phyloP scores from a whole-genome alignment of 2,888 invertebrate genomes.

The Lamellibrachia columna region DNA sequence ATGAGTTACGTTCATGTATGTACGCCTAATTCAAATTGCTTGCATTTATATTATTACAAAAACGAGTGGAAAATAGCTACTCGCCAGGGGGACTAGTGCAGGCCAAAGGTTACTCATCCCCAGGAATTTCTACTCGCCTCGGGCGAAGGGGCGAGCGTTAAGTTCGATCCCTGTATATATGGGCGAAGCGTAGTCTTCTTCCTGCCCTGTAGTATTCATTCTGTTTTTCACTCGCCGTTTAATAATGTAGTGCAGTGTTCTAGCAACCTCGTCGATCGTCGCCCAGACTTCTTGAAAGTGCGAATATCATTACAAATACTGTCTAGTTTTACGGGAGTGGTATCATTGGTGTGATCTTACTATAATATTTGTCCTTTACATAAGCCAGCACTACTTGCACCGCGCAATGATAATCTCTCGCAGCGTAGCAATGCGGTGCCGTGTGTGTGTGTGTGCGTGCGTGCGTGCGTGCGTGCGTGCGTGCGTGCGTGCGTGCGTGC shows the following conservation, averaged over 20 bases:
- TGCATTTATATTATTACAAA: too few relatives aligned
- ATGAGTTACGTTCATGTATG: too few relatives aligned
- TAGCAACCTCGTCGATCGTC: not conserved
- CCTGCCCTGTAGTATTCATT: not conserved
- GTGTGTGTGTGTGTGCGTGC: not conserved
- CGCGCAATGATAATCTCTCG: not conserved
- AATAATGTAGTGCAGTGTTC: not conserved
- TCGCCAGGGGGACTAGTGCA: too few relatives aligned
- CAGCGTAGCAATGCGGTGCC: not conserved
- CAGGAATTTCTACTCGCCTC: too few relatives aligned
- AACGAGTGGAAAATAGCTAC: too few relatives aligned
- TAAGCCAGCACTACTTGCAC: not conserved
- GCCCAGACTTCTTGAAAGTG: not conserved
- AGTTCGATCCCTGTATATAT: not conserved
- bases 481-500: not conserved
- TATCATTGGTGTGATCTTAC: not conserved
- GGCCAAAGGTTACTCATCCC: too few relatives aligned
- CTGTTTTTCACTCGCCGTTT: not conserved
- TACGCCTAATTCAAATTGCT: too few relatives aligned
- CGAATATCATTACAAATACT: not conserved
- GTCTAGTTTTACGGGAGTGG: not conserved
- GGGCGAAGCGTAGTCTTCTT: not conserved
- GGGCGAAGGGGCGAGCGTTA: too few relatives aligned
- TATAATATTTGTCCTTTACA: not conserved
- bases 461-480: not conserved